Evolutionary conservation across 2,888 invertebrate species (phyloP).

Genomic region (Pseudococcus viburni): DNA sequence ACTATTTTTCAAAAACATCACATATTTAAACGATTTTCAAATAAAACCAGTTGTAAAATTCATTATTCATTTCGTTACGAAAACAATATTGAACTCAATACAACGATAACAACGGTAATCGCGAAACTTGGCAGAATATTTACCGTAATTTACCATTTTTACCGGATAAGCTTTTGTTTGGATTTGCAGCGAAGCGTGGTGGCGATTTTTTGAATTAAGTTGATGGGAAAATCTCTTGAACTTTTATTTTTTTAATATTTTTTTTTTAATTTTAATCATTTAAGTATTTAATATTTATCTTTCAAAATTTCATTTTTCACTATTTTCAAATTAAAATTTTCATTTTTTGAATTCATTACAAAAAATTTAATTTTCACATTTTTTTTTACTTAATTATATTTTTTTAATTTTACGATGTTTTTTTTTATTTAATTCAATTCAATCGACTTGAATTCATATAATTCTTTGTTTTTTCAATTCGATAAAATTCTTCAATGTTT

Average conservation of each 20-base stretch:
- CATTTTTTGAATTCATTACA: too few species aligned
- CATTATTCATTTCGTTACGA: constrained; percentile 13
- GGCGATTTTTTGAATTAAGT: neutral
- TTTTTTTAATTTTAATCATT: neutral
- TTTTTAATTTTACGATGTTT: too few species aligned
- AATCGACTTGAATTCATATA: too few species aligned
- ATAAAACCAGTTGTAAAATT: constrained; percentile 35
- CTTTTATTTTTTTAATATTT: neutral
- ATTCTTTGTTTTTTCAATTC: too few species aligned
- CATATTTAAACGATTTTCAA: neutral
- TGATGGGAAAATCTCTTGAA: neutral
- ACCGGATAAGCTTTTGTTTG: neutral
- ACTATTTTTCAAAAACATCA: neutral
- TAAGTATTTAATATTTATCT: neutral
- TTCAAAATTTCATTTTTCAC: too few species aligned
- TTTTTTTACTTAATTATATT: too few species aligned
- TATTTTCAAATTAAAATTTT: too few species aligned
- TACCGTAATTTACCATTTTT: neutral
- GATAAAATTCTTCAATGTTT: too few species aligned
- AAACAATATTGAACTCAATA: neutral
- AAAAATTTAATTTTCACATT: too few species aligned
- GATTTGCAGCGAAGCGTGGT: neutral
- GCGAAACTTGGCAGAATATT: constrained; percentile 21
- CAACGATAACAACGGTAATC: constrained; percentile 21
- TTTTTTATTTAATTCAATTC: too few species aligned